Evolutionary conservation across 2,888 invertebrate species (phyloP), one percentile per base, ranked within the genome.

Genomic region (Pardosa pseudoannulata): DNA sequence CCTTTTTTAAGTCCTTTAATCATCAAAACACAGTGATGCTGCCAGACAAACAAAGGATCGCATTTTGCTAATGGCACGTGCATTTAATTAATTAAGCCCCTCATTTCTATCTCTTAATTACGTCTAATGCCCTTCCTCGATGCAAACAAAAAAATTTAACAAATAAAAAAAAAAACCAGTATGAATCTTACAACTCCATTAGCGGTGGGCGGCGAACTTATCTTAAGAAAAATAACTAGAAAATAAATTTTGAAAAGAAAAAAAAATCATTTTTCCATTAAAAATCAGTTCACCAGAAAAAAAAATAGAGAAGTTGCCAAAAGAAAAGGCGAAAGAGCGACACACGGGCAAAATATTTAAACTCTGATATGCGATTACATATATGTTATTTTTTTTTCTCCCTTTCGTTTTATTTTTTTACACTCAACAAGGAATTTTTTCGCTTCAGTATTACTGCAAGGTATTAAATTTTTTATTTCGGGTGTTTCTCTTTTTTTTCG

Each of bases 31-130:
- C 56, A 56, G 19, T 5, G 19, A 56, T 56, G 56, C 11, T 56
- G 16, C 5, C 3, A 39, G 11, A 36, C 7, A 13, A 73, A 27
- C 7, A 13, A 72, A 76, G 41, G 56, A 28, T 75, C 5, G 23
- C 23, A 56, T 46, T 76, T 73, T 62, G 62, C 72, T 83, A 85
- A 85, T 85, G 83, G 78, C 50, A 56, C 31, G 41, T 68, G 68
- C 56, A 28, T 85, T 78, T 78, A 85, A 85, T 85, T 85, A 85
- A 85, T 85, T 85, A 78, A 72, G 41, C 65, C 31, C 41, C 74
- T 56, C 31, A 78, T 41, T 73, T 50, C 72, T 62, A 73, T 85
- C 68, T 73, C 83, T 68, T 85, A 85, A 85, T 85, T 85, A 78
- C 73, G 39, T 39, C 28, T 85, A 85, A 85, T 78, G 41, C 23